Evolutionary conservation across 2,113 vertebrate genomes (phyloP).

Genomic region (Thermophis baileyi): DNA sequence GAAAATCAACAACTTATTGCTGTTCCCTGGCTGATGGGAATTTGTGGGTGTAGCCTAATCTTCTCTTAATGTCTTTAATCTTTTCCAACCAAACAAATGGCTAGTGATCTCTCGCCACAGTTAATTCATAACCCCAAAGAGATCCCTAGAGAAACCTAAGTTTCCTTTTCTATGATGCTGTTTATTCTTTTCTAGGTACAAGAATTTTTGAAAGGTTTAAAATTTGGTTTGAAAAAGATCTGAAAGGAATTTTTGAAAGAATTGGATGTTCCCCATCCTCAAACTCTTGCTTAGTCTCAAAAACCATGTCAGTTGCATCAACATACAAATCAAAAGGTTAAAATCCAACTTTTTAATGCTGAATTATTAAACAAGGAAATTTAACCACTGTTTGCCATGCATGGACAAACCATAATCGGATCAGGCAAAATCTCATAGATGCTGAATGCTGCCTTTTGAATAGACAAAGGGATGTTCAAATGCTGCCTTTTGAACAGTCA

Average conservation of each 20-base stretch:
- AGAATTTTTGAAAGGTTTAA: not conserved
- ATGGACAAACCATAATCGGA: not conserved
- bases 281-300: not conserved
- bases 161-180: not conserved
- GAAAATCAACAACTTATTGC: not conserved
- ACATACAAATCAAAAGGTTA: not conserved
- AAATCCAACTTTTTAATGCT: not conserved
- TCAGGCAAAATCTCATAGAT: not conserved
- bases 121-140: not conserved
- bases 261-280: not conserved
- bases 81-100: not conserved
- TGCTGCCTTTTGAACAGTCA: not conserved
- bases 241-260: not conserved
- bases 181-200: not conserved
- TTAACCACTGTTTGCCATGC: not conserved
- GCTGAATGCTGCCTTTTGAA: not conserved
- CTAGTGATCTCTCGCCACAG: not conserved
- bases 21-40: not conserved
- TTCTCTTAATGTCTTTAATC: not conserved
- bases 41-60: not conserved
- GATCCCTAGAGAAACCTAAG: not conserved
- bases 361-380: not conserved
- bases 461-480: not conserved
- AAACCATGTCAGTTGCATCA: not conserved
- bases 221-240: not conserved